Percentiles rank a stretch among this genome's conserved stretches.
Evolutionary conservation across 1,140 invertebrate genomes (phyloP).

Genomic region (Cyclargus thomasi): DNA sequence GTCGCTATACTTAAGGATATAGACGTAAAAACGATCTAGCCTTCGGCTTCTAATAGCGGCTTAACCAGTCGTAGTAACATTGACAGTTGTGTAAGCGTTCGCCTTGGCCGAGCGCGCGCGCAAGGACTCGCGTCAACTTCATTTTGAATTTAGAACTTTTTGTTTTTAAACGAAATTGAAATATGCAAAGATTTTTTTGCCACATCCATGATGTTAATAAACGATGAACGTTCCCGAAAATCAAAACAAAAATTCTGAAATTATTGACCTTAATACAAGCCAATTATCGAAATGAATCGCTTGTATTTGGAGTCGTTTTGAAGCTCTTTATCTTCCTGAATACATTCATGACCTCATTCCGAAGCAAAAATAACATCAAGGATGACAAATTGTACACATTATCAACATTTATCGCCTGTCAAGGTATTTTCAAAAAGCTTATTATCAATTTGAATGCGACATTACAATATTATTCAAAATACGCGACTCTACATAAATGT

Average conservation of each 20-base stretch:
- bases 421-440: conserved; percentile 6
- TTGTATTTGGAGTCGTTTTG: neutral
- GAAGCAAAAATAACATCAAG: conserved; percentile 34
- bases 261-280: neutral
- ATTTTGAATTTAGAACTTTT: conserved; percentile 38
- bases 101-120: conserved; percentile 63
- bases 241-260: neutral
- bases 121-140: conserved; percentile 54
- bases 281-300: neutral
- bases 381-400: conserved; percentile 25
- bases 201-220: neutral
- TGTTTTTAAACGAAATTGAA: conserved; percentile 8
- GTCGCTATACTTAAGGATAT: conserved; percentile 23
- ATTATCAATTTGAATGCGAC: neutral
- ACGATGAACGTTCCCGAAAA: too few species aligned
- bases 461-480: neutral
- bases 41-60: conserved; percentile 46
- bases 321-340: conserved; percentile 36
- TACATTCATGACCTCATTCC: conserved; percentile 33
- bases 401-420: conserved; percentile 15
- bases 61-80: conserved; percentile 45
- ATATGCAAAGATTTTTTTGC: conserved; percentile 2
- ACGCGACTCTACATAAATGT: too few species aligned
- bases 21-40: conserved; percentile 25
- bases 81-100: conserved; percentile 60